Percentiles rank a stretch among this genome's conserved stretches.
phyloP scores from a whole-genome alignment of 2,113 vertebrate genomes.

The Myotis brandtii region DNA sequence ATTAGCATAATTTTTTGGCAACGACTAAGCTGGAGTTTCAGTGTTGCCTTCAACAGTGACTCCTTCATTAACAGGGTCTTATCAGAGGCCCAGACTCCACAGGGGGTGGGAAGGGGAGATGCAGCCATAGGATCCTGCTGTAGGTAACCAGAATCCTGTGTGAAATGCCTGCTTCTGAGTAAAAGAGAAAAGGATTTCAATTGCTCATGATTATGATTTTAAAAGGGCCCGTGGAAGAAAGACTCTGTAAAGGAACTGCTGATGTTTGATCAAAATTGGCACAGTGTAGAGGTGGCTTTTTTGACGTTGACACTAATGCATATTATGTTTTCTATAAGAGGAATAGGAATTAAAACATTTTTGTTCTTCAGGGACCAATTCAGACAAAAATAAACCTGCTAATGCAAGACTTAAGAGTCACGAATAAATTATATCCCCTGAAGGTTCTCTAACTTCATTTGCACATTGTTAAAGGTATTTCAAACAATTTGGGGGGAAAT shows the following conservation, averaged over 20 bases:
- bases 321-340: slow-evolving; percentile 55
- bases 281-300: neutral
- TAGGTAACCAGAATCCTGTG: neutral
- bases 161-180: neutral
- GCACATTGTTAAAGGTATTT: slow-evolving; percentile 30
- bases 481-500: neutral
- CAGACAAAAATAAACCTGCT: slow-evolving; percentile 70
- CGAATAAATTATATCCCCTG: slow-evolving; percentile 56
- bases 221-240: neutral
- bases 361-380: slow-evolving; percentile 60
- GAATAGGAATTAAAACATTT: slow-evolving; percentile 52
- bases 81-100: neutral
- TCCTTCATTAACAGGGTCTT: slow-evolving; percentile 15
- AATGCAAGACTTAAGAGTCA: slow-evolving; percentile 42
- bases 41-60: neutral
- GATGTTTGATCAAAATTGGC: slow-evolving; percentile 46
- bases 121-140: neutral
- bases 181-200: neutral
- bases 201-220: neutral
- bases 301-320: slow-evolving; percentile 42
- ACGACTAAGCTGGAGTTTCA: neutral
- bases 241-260: neutral
- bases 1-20: slow-evolving; percentile 76
- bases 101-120: neutral
- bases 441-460: slow-evolving; percentile 55